A percentile compares a stretch with the other conserved stretches of the same genome.
phyloP scores from a whole-genome alignment of 2,888 invertebrate genomes.

The Urechis unicinctus region DNA sequence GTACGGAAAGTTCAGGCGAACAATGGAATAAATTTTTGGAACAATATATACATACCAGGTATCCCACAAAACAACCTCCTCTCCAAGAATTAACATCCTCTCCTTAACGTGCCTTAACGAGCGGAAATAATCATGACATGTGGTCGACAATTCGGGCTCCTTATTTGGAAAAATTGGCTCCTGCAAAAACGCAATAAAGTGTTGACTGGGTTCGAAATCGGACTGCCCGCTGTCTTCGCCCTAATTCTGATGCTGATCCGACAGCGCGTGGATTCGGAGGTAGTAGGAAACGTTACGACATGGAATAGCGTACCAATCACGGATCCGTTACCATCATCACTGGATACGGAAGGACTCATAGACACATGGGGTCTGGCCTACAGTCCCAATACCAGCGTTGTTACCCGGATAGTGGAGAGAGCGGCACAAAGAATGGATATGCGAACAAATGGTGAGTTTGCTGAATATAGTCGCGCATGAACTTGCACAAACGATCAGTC shows the following conservation, averaged over 20 bases:
- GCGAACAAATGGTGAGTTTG: background rate
- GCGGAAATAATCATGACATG: no score
- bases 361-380: conserved; percentile 11
- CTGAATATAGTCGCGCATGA: no score
- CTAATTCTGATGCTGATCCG: conserved; percentile 66
- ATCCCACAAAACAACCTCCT: no score
- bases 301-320: conserved; percentile 4
- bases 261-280: conserved; percentile 54
- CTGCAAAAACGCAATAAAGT: conserved; percentile 68
- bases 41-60: no score
- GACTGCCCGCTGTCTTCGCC: conserved; percentile 39
- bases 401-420: conserved; percentile 4
- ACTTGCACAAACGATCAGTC: no score
- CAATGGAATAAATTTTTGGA: no score
- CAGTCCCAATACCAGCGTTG: conserved; percentile 10
- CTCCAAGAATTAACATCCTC: no score
- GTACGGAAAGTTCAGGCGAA: no score
- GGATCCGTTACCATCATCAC: background rate
- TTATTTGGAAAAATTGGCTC: conserved; percentile 79
- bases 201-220: conserved; percentile 64
- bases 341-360: conserved; percentile 37
- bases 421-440: conserved; percentile 11
- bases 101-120: no score
- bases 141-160: conserved; percentile 63
- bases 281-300: conserved; percentile 3